phyloP scores from a whole-genome alignment of 2,888 invertebrate species.

The Tetropium fuscum region DNA sequence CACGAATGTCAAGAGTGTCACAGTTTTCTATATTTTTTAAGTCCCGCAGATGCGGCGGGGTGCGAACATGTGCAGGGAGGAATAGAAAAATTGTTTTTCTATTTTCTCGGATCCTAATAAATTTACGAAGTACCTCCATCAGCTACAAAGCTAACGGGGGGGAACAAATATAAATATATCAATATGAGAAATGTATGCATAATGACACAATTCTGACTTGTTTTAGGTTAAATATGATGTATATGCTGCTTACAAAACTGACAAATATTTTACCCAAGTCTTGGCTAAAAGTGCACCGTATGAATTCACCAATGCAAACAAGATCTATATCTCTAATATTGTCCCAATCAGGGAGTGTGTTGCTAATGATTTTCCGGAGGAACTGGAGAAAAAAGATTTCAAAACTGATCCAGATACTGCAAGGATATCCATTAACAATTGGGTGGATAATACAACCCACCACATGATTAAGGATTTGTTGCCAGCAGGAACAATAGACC shows the following conservation, averaged over 20 bases:
- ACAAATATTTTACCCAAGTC: slow-evolving; percentile 68
- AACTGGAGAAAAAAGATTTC: slow-evolving; percentile 76
- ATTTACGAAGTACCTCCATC: too few species aligned
- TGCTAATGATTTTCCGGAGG: slow-evolving; percentile 73
- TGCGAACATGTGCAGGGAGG: too few species aligned
- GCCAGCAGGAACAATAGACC: slow-evolving; percentile 72
- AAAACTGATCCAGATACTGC: slow-evolving; percentile 70
- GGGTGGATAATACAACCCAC: slow-evolving; percentile 82
- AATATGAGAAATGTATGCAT: not conserved
- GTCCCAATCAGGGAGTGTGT: slow-evolving; percentile 77
- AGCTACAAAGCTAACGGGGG: too few species aligned
- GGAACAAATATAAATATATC: too few species aligned
- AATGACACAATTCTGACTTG: slow-evolving; percentile 13
- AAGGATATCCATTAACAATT: slow-evolving; percentile 77
- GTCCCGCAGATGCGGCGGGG: too few species aligned
- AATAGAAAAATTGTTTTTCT: too few species aligned
- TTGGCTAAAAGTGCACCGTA: slow-evolving; percentile 72
- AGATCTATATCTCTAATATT: slow-evolving; percentile 76
- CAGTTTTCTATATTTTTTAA: too few species aligned
- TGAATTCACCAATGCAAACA: slow-evolving; percentile 82
- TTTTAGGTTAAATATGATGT: slow-evolving; percentile 76
- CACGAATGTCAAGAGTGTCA: too few species aligned
- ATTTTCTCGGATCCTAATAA: too few species aligned
- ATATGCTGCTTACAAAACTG: slow-evolving; percentile 79
- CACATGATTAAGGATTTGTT: slow-evolving; percentile 82